Percentiles rank a stretch among this genome's conserved stretches.
phyloP scores from a whole-genome alignment of 1,140 invertebrate species.

The Chionoecetes opilio region DNA sequence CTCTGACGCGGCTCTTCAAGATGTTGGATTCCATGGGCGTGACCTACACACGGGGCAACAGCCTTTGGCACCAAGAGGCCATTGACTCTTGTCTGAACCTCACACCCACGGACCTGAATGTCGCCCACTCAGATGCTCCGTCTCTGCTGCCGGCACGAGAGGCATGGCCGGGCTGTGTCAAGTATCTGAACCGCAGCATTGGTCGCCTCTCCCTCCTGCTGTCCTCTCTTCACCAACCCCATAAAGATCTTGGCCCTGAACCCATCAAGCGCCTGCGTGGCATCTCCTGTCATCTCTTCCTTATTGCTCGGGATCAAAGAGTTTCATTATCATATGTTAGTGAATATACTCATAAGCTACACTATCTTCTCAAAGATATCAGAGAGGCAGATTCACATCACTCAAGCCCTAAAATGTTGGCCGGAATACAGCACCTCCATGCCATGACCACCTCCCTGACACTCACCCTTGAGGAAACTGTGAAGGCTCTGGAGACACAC shows the following conservation, averaged over 20 bases:
- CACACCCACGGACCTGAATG: slow-evolving; percentile 82
- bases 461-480: slow-evolving; percentile 64
- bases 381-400: slow-evolving; percentile 57
- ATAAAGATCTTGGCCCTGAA: slow-evolving; percentile 91
- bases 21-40: slow-evolving; percentile 68
- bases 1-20: slow-evolving; percentile 77
- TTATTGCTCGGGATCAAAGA: slow-evolving; percentile 66
- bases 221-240: slow-evolving; percentile 86
- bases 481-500: slow-evolving; percentile 48
- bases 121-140: slow-evolving; percentile 81
- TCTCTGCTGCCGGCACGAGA: slow-evolving; percentile 80
- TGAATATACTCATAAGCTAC: slow-evolving; percentile 57
- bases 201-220: slow-evolving; percentile 88
- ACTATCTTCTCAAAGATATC: slow-evolving; percentile 56
- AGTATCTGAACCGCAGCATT: slow-evolving; percentile 90
- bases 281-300: slow-evolving; percentile 88
- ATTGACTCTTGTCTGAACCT: slow-evolving; percentile 77
- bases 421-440: slow-evolving; percentile 59
- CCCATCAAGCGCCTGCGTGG: slow-evolving; percentile 94
- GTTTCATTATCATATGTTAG: slow-evolving; percentile 47
- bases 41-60: slow-evolving; percentile 77
- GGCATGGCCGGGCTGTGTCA: slow-evolving; percentile 90
- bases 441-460: slow-evolving; percentile 70
- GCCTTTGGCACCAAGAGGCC: slow-evolving; percentile 77
- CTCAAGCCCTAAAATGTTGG: slow-evolving; percentile 46